Evolutionary conservation across 2,113 vertebrate species (phyloP).

Genomic region (Planiliza haematocheilus): DNA sequence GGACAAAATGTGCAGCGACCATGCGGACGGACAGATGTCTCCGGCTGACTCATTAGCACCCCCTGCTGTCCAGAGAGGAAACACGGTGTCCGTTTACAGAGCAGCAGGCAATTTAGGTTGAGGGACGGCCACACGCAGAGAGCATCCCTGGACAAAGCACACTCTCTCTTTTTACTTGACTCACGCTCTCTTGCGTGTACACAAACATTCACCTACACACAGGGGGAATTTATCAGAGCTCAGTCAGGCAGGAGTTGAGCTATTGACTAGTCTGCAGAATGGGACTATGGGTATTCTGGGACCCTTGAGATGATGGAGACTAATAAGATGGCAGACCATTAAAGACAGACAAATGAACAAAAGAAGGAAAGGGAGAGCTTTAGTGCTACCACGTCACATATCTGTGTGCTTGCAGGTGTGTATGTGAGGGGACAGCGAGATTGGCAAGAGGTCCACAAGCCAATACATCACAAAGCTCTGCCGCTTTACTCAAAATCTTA

Average conservation of each 20-base stretch:
- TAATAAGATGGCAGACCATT: slow-evolving; percentile 61
- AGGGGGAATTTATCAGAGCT: slow-evolving; percentile 40
- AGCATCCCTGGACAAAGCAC: slow-evolving; percentile 28
- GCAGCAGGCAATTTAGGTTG: slow-evolving; percentile 26
- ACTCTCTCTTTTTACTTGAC: slow-evolving; percentile 24
- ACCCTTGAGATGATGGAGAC: slow-evolving; percentile 47
- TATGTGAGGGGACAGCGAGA: slow-evolving; percentile 1
- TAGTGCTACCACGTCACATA: slow-evolving; percentile 15
- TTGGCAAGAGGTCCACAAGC: background rate
- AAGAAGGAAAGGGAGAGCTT: slow-evolving; percentile 23
- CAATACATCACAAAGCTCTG: background rate
- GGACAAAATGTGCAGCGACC: slow-evolving; percentile 66
- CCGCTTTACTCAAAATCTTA: slow-evolving; percentile 19
- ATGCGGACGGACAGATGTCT: slow-evolving; percentile 50
- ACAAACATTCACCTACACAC: slow-evolving; percentile 40
- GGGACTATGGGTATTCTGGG: slow-evolving; percentile 38
- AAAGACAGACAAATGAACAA: slow-evolving; percentile 42
- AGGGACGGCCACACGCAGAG: slow-evolving; percentile 14
- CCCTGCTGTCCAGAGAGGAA: slow-evolving; percentile 31
- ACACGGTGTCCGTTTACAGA: background rate
- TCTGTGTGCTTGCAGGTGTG: background rate
- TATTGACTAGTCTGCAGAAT: slow-evolving; percentile 44
- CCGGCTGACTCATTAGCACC: slow-evolving; percentile 34
- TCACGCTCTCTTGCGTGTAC: slow-evolving; percentile 25
- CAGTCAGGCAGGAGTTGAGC: slow-evolving; percentile 37